Conservation (phyloP, 2,888 invertebrate species). For the Cheilosia grossa region DNA sequence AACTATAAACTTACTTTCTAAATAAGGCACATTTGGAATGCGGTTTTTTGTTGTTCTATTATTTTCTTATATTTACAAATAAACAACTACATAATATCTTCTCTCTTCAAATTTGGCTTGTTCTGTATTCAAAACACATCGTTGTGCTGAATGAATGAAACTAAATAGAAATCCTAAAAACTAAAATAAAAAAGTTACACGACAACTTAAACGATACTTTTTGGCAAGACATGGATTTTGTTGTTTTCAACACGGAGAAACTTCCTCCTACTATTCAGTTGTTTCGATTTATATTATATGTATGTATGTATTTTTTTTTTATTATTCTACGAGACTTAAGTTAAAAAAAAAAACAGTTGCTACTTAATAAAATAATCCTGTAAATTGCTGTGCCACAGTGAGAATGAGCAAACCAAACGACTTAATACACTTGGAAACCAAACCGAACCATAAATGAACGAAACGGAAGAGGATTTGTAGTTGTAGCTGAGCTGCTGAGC, state of each 20-base stretch:
- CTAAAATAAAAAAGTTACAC: slow-evolving; percentile 11
- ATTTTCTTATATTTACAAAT: slow-evolving; percentile 55
- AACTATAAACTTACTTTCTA: slow-evolving; percentile 15
- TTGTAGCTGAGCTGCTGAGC: slow-evolving; percentile 18
- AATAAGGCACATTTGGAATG: slow-evolving; percentile 72
- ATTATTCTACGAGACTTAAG: slow-evolving; percentile 24
- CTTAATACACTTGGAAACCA: slow-evolving; percentile 31
- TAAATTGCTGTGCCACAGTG: slow-evolving; percentile 41
- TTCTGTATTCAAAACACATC: slow-evolving; percentile 48
- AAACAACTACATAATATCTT: slow-evolving; percentile 3
- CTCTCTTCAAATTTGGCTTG: slow-evolving; percentile 12
- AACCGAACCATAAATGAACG: slow-evolving; percentile 43
- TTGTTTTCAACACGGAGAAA: slow-evolving; percentile 62
- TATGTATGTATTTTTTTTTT: slow-evolving; percentile 1
- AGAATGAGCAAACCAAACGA: slow-evolving; percentile 41
- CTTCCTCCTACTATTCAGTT: slow-evolving; percentile 38
- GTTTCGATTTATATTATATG: slow-evolving; percentile 15
- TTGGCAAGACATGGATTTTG: slow-evolving; percentile 73
- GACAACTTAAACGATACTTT: slow-evolving; percentile 64
- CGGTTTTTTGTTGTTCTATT: slow-evolving; percentile 13
- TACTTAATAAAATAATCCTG: slow-evolving; percentile 58
- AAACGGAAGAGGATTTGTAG: slow-evolving; percentile 50
- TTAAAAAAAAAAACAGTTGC: slow-evolving; percentile 17
- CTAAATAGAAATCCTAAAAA: slow-evolving; percentile 41
- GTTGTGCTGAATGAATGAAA: slow-evolving; percentile 37